Evolutionary conservation across 2,113 vertebrate species (phyloP), one percentile per base, ranked within the genome.

Genomic region (Oplegnathus fasciatus): DNA sequence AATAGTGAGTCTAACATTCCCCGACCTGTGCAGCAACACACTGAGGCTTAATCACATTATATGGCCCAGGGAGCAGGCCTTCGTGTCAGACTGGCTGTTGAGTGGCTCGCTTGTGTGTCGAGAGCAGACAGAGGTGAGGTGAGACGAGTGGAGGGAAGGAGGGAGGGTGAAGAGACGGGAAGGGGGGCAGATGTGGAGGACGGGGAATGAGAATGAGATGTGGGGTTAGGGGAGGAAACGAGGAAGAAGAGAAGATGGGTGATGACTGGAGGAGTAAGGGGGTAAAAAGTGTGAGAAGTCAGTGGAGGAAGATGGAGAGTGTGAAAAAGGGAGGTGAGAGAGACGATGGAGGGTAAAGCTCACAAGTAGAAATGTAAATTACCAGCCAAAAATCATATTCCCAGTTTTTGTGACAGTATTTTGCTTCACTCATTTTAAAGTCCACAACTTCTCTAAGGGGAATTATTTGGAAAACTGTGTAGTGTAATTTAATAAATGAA

Each of bases 61-160:
- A 89, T 88, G 92, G 93, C 82, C 88, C 86, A 90, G 80, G 88
- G 91, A 91, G 85, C 86, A 88, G 81, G 73, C 78, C 88, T 84
- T 34, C 78, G 15, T 93, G 90, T 91, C 87, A 84, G 87, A 80
- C 71, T 62, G 57, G 55, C 79, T 84, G 54, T 71, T 77, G 75
- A 90, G 82, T 80, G 80, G 78, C 75, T 82, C 30, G 58, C 80
- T 77, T 66, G 89, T 89, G 82, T 83, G 86, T 89, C 54, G 32
- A 83, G 78, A 90, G 84, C 65, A 84, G 90, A 88, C 85, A 26
- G 75, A 77, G 64, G 67, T 70, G 88, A 86, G 80, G 79, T 80
- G 90, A 87, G 77, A 82, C 28, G 24, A 81, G 58, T 67, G 65
- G 65, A 24, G 57, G 84, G 40, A 44, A 13, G 40, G 64, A 30